phyloP scores from a whole-genome alignment of 2,113 vertebrate species.

The Tringa solitaria region DNA sequence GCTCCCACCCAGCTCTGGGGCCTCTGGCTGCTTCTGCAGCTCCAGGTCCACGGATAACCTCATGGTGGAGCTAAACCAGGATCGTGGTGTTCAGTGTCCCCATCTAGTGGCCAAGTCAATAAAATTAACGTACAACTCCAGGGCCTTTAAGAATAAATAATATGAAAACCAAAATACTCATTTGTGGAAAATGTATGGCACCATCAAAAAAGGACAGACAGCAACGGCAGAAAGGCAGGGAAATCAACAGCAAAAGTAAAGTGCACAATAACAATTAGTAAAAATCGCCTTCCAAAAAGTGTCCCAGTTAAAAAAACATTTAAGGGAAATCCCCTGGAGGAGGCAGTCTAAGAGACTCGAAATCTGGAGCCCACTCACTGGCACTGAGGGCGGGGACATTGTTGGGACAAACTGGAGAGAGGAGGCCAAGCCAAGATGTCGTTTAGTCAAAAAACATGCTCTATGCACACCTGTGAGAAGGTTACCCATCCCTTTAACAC shows the following conservation, averaged over 20 bases:
- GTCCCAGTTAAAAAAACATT: neutral
- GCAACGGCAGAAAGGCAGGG: neutral
- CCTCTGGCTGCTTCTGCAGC: neutral
- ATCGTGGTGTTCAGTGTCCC: neutral
- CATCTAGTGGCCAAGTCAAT: neutral
- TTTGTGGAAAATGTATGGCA: neutral
- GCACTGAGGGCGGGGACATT: neutral
- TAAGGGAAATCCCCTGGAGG: neutral
- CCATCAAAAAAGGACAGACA: neutral
- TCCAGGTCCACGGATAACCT: neutral
- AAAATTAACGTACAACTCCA: neutral
- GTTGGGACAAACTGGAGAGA: neutral
- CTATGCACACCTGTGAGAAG: neutral
- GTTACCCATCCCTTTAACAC: neutral
- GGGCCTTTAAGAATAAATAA: neutral
- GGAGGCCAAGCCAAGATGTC: neutral
- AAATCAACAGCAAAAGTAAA: neutral
- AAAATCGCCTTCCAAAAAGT: neutral
- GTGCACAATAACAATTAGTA: neutral
- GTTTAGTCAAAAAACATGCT: neutral
- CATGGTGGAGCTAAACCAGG: neutral
- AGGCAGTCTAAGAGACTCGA: neutral
- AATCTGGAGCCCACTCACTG: neutral
- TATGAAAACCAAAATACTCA: neutral
- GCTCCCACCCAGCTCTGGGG: neutral